These are phyloP conservation scores for Megaceryle maxima DNA, from an alignment of 2,113 vertebrate genomes.

Conservation along the genomic window DNA sequence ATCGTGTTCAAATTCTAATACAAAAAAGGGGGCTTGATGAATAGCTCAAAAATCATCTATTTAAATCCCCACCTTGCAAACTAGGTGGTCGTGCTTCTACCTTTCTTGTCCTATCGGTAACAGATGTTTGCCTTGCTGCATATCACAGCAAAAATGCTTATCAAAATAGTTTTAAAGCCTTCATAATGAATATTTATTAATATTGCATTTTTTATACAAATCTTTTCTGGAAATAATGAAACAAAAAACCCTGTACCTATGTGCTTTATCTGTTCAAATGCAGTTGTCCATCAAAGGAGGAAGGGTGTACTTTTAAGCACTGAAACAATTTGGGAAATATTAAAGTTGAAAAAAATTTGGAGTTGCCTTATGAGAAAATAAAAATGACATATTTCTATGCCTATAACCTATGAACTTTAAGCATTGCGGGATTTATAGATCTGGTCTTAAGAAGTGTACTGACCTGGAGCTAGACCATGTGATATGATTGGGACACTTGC, in stretches of 20 bases:
- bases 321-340: not conserved
- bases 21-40: not conserved
- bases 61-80: not conserved
- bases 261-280: not conserved
- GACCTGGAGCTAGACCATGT: fast-evolving
- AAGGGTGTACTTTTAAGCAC: not conserved
- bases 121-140: not conserved
- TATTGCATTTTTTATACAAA: not conserved
- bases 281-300: not conserved
- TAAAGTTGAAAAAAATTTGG: not conserved
- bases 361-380: not conserved
- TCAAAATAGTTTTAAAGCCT: not conserved
- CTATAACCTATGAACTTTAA: not conserved
- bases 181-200: not conserved
- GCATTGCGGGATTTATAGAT: not conserved
- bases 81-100: not conserved
- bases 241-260: not conserved
- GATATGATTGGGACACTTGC: fast-evolving
- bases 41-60: not conserved
- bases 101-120: not conserved
- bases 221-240: not conserved
- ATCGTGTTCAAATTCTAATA: not conserved
- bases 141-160: not conserved
- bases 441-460: not conserved
- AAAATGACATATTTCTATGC: not conserved